Base-by-base conservation (phyloP, 1,140 invertebrate genomes). In the Ceratina calcarata region DNA sequence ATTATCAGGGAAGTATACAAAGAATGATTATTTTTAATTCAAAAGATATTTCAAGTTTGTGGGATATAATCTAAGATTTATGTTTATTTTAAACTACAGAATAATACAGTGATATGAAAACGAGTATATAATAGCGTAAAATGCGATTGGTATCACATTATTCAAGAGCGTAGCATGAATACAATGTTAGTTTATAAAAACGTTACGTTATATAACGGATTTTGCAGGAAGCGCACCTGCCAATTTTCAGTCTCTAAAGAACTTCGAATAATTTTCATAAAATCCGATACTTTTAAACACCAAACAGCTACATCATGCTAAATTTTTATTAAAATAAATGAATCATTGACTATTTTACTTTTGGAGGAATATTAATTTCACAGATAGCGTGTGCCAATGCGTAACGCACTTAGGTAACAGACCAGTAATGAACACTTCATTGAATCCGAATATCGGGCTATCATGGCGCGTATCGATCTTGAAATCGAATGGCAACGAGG, bases 401-500 rank as follows among this genome's bases (percentile, higher is more conserved):
- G 10, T n/a, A 27, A 12, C 27, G 13, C 24, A 20, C 18, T 60
- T 1, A 15, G 16, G 20, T 2, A 32, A 37, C 24, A 57, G 68
- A 32, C 13, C 51, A 27, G 2, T 27, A 32, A 32, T 8, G 53
- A 53, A 57, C n/a, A 15, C 13, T 24, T 57, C 2, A 16, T 37
- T 24, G 20, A 20, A 12, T 55, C 71, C 15, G 80, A 78, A 67
- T 67, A 68, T 75, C 78, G 70, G 83, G 61, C 81, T 61, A 70
- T 73, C 70, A 53, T 66, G 60, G 55, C 55, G 70, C 57, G 37
- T 70, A 58, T 62, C 60, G 53, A 70, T 62, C 49, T 75, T 65
- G 81, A 84, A 83, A 84, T 83, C 83, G 61, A 83, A 83, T 78
- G 82, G 81, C 81, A 69, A 73, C 55, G 24, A 20, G 10, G 16